Evolutionary conservation across 2,888 invertebrate species (phyloP).

Genomic region (Agonum fuliginosum): DNA sequence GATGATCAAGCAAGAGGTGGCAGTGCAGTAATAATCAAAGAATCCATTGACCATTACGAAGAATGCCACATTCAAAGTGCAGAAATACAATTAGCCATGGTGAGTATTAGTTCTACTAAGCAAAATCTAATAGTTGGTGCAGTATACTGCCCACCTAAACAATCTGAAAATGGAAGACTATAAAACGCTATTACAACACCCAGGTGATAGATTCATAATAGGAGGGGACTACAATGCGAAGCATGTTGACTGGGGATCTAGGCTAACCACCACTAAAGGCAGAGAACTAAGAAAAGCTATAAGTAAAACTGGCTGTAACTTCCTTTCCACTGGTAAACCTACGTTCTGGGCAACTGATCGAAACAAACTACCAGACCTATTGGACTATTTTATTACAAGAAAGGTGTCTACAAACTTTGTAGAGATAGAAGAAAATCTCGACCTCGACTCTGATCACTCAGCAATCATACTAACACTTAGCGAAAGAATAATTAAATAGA

Average conservation of each 20-base stretch:
- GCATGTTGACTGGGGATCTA: neutral
- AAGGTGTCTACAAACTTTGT: no score
- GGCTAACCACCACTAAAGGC: neutral
- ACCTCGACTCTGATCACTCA: no score
- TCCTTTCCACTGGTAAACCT: no score
- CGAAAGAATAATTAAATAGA: neutral
- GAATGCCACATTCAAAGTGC: neutral
- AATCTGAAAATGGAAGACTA: conserved; percentile 26
- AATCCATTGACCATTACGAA: neutral
- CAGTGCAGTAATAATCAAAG: neutral
- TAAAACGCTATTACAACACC: neutral
- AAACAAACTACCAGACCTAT: no score
- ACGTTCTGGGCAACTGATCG: no score
- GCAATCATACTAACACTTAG: no score
- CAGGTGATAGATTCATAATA: neutral
- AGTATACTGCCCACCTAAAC: conserved; percentile 58
- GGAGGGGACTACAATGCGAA: neutral
- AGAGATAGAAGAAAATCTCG: no score
- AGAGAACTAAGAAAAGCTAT: neutral
- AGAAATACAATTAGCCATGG: neutral
- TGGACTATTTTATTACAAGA: no score
- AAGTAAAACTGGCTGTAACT: no score
- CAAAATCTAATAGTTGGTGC: conserved; percentile 12
- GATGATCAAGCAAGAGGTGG: neutral
- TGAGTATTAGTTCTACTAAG: neutral